Evolutionary conservation across 2,113 vertebrate genomes (phyloP).

Genomic region (Chlamydotis undulata): DNA sequence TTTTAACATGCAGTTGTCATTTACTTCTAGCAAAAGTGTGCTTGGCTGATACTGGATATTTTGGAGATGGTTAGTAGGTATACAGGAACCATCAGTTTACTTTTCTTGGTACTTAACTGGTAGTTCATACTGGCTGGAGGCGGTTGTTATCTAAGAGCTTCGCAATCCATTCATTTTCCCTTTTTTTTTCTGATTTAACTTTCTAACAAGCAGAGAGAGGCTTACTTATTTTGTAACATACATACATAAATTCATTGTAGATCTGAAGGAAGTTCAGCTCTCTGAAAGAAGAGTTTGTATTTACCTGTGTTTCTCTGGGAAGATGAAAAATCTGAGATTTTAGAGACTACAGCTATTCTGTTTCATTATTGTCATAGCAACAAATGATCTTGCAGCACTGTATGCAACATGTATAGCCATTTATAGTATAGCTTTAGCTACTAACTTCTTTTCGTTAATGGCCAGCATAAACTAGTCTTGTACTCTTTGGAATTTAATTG

Average conservation of each 20-base stretch:
- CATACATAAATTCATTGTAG: not conserved
- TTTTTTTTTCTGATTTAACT: not conserved
- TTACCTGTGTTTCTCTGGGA: not conserved
- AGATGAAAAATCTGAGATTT: conserved; percentile 16
- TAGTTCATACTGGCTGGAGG: not conserved
- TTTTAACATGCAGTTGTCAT: not conserved
- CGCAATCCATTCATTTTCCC: not conserved
- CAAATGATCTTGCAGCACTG: conserved; percentile 44
- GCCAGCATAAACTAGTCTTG: conserved; percentile 26
- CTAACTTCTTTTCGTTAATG: conserved; percentile 32
- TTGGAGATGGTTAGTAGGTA: not conserved
- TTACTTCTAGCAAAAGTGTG: not conserved
- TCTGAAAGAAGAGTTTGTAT: not conserved
- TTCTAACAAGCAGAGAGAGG: not conserved
- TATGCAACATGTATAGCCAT: conserved; percentile 40
- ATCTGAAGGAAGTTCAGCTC: not conserved
- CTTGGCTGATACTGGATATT: not conserved
- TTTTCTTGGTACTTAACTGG: not conserved
- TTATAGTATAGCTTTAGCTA: conserved; percentile 24
- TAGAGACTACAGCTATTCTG: not conserved
- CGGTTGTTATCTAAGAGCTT: not conserved
- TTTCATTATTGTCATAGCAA: conserved; percentile 62
- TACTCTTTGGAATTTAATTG: conserved; percentile 44
- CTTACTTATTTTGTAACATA: not conserved
- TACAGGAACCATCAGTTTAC: not conserved